Percentiles rank a stretch among this genome's conserved stretches.
Conservation (phyloP, 2,113 vertebrate genomes). For the Boulengeromyrus knoepffleri region DNA sequence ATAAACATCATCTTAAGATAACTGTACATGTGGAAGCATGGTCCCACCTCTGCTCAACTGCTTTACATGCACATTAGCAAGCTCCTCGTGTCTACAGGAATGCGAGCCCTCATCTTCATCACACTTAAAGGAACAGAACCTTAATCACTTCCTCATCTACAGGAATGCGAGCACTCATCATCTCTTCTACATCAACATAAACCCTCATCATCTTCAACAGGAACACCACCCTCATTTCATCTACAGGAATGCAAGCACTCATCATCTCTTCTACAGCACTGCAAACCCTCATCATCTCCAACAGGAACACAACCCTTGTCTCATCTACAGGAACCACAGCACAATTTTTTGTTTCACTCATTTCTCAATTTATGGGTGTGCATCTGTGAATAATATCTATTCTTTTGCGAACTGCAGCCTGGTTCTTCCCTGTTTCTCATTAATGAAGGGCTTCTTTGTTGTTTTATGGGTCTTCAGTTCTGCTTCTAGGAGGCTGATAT, state of each 20-base stretch:
- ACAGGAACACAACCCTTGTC: too few species aligned
- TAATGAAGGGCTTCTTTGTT: background rate
- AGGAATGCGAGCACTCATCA: too few species aligned
- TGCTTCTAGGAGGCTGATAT: too few species aligned
- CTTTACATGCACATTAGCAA: background rate
- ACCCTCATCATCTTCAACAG: too few species aligned
- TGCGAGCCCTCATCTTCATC: background rate
- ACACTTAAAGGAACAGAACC: background rate
- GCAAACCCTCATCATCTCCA: too few species aligned
- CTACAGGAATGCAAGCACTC: background rate
- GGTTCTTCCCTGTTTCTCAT: background rate
- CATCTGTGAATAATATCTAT: background rate
- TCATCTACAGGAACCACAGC: background rate
- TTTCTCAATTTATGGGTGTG: background rate
- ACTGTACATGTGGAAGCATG: too few species aligned
- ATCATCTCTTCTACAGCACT: too few species aligned
- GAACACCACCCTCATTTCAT: too few species aligned
- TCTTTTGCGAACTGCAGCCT: background rate
- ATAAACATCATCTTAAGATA: background rate
- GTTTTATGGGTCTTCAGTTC: background rate
- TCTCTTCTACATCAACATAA: too few species aligned
- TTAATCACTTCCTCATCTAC: background rate
- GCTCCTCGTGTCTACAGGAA: background rate
- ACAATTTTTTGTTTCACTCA: background rate
- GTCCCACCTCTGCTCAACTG: background rate